Base-by-base conservation (phyloP, 2,113 vertebrate genomes). In the Tretioscincus oriximinensis region DNA sequence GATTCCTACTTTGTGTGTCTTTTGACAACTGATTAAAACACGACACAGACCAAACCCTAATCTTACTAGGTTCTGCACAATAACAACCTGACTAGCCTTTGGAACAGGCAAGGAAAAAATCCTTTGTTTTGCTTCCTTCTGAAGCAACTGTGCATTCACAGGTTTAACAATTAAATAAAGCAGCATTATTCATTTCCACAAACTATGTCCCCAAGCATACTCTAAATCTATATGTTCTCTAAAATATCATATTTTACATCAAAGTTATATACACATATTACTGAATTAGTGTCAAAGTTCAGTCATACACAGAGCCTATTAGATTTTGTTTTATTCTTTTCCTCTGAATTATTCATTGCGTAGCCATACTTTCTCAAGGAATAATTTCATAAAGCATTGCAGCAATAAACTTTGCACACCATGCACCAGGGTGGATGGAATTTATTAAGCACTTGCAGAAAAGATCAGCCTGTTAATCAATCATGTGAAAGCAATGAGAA, bases 261-360 rank as follows among this genome's bases (percentile, higher is more conserved):
- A 0, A 81, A 67, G 29, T 85, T 90, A 84, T 88, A 75, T 77
- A 80, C 29, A 67, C 84, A 86, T 24, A 58, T 85, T 83, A 88
- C 58, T 82, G 82, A 84, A 80, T 73, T 88, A 88, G 79, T 82
- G 90, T 91, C 94, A 91, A 90, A 95, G 93, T 93, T 94, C 91
- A 93, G 84, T 85, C 85, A 74, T 70, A 92, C 29, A 0, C 86
- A 83, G 92, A 82, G 79, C 81, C 92, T 92, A 95, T 95, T 94
- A 92, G 93, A 94, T 95, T 93, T 92, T 90, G 88, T 22, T 89
- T 89, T 88, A 91, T 93, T 91, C 83, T 82, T 88, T n/a, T 84
- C 1, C 76, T 78, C 90, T 95, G 93, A 95, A 95, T 96, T 95
- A 95, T 95, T 95, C 93, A 94, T 94, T 81, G 86, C 77, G 89